Evolutionary conservation across 2,797 vertebrate species (phyloP).

Genomic region (Xerus rutilus): DNA sequence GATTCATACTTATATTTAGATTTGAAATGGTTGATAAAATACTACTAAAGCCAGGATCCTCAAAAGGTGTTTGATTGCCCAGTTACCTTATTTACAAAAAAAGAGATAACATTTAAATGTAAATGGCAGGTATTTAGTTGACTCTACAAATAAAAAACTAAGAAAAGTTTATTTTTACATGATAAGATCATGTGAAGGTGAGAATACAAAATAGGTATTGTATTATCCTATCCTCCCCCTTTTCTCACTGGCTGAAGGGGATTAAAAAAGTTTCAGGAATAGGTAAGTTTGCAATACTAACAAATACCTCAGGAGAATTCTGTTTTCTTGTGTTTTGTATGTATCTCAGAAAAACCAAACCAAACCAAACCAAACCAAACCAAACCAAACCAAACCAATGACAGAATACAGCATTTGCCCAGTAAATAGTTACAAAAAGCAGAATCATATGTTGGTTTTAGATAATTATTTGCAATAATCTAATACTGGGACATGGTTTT

Average conservation of each 20-base stretch:
- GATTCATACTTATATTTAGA: slow-evolving; percentile 82
- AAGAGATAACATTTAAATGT: slow-evolving; percentile 82
- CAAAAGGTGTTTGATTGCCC: slow-evolving; percentile 82
- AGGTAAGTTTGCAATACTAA: slow-evolving; percentile 30
- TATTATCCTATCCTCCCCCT: slow-evolving; percentile 45
- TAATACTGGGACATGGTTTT: slow-evolving; percentile 68
- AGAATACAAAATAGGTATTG: slow-evolving; percentile 56
- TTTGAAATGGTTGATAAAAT: slow-evolving; percentile 83
- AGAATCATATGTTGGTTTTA: slow-evolving; percentile 78
- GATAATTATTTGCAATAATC: slow-evolving; percentile 64
- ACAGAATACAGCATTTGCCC: slow-evolving; percentile 2
- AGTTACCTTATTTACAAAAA: slow-evolving; percentile 87
- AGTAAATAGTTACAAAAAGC: slow-evolving; percentile 61
- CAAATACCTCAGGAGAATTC: slow-evolving; percentile 17
- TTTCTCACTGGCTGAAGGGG: slow-evolving; percentile 57
- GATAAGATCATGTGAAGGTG: slow-evolving; percentile 69
- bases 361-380: slow-evolving; percentile 3
- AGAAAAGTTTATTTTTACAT: slow-evolving; percentile 68
- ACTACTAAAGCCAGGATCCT: slow-evolving; percentile 83
- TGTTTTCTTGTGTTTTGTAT: slow-evolving; percentile 43
- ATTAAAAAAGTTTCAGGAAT: not conserved
- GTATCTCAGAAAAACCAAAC: slow-evolving; percentile 46
- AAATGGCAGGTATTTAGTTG: slow-evolving; percentile 79
- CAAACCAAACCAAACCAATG: not conserved
- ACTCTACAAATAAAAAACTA: slow-evolving; percentile 80